These are phyloP conservation scores for Synanthedon vespiformis DNA, from an alignment of 2,888 invertebrate genomes.

Conservation along the genomic window DNA sequence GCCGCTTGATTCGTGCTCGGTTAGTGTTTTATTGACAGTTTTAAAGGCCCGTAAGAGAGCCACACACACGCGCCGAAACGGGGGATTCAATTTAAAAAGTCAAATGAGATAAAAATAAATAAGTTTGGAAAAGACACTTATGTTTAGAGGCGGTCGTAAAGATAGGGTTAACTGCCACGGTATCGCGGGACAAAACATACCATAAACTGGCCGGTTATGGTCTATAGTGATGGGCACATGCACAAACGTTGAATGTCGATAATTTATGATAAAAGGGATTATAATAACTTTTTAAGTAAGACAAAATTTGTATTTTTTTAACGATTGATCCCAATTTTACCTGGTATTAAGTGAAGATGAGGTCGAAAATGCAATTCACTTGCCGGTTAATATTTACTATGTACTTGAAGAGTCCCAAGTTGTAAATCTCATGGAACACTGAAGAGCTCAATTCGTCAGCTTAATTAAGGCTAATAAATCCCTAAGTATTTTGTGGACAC, in stretches of 20 bases:
- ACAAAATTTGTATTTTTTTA: too few relatives aligned
- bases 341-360: too few relatives aligned
- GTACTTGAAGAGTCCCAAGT: too few relatives aligned
- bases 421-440: too few relatives aligned
- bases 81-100: constrained; percentile 67
- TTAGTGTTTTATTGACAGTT: constrained; percentile 61
- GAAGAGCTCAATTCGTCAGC: too few relatives aligned
- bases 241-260: neutral
- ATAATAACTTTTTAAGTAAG: too few relatives aligned
- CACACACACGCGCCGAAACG: constrained; percentile 58
- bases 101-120: constrained; percentile 70
- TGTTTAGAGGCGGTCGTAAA: constrained; percentile 68
- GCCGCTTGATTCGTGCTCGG: constrained; percentile 41
- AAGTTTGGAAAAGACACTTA: constrained; percentile 66
- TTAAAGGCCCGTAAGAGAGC: constrained; percentile 49
- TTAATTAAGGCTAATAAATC: too few relatives aligned
- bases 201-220: constrained; percentile 62
- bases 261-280: neutral
- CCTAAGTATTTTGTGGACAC: too few relatives aligned
- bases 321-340: too few relatives aligned
- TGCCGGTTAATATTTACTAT: too few relatives aligned
- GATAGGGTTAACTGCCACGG: constrained; percentile 68
- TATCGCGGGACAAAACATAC: constrained; percentile 65
- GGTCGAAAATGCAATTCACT: too few relatives aligned
- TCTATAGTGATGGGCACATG: constrained; percentile 34